Evolutionary conservation across 2,888 invertebrate species (phyloP).

Genomic region (Chouioia cunea): DNA sequence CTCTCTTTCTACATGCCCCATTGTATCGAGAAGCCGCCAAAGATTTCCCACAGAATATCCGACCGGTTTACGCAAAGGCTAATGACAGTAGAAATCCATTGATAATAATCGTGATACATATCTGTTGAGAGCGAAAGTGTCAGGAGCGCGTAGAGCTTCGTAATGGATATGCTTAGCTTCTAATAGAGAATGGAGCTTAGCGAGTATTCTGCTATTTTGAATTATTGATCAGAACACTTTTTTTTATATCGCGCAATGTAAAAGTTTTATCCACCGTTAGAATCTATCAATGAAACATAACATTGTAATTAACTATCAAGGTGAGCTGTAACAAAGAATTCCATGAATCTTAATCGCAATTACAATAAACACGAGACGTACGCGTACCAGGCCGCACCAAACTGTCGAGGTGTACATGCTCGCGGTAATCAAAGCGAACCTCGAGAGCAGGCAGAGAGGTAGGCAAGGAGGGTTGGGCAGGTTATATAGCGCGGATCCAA

Average conservation of each 20-base stretch:
- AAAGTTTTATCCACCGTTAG: too few species aligned
- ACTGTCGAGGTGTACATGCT: constrained; percentile 10
- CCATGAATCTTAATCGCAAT: constrained; percentile 44
- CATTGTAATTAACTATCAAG: background rate
- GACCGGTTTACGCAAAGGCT: constrained; percentile 52
- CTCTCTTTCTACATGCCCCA: constrained; percentile 32
- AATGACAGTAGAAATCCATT: constrained; percentile 56
- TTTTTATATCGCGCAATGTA: too few species aligned
- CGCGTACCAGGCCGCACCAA: constrained; percentile 30
- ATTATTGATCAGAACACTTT: too few species aligned
- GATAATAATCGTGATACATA: constrained; percentile 57
- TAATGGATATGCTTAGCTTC: constrained; percentile 26
- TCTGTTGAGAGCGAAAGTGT: constrained; percentile 46
- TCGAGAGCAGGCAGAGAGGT: background rate
- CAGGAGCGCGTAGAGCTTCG: constrained; percentile 8
- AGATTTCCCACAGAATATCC: constrained; percentile 47
- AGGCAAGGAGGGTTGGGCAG: background rate
- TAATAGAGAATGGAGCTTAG: too few species aligned
- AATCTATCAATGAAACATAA: too few species aligned
- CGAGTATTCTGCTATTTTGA: too few species aligned
- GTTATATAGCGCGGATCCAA: too few species aligned
- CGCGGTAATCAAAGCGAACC: constrained; percentile 41
- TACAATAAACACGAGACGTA: constrained; percentile 41
- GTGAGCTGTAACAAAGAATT: constrained; percentile 45
- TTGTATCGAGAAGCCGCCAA: constrained; percentile 36